Percentiles rank a stretch among this genome's conserved stretches.
These are phyloP conservation scores for Coturnix japonica DNA, from an alignment of 2,113 vertebrate genomes.

Conservation along the genomic window DNA sequence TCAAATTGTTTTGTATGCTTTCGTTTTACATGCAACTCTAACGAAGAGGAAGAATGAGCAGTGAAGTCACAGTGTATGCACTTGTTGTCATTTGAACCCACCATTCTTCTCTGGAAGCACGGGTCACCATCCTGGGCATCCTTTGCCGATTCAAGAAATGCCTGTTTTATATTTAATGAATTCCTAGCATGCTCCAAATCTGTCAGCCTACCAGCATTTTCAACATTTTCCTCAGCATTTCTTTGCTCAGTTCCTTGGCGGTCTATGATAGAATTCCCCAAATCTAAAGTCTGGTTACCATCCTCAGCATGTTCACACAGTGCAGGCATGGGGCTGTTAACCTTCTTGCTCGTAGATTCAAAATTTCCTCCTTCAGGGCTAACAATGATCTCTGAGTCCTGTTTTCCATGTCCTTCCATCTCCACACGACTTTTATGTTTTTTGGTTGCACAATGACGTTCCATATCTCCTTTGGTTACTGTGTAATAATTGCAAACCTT, in stretches of 20 bases:
- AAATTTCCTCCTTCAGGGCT: slow-evolving; percentile 68
- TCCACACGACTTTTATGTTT: slow-evolving; percentile 90
- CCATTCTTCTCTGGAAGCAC: slow-evolving; percentile 59
- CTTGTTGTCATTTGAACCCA: slow-evolving; percentile 68
- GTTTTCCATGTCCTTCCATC: slow-evolving; percentile 75
- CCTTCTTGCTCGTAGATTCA: slow-evolving; percentile 58
- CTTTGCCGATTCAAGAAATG: slow-evolving; percentile 25
- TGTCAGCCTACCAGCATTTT: slow-evolving; percentile 17
- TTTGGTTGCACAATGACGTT: slow-evolving; percentile 95
- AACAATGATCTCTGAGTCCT: slow-evolving; percentile 68
- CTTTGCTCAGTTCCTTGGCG: slow-evolving; percentile 37
- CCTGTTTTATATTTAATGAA: slow-evolving; percentile 14
- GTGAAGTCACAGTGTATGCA: slow-evolving; percentile 87
- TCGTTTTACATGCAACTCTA: slow-evolving; percentile 90
- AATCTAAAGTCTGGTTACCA: slow-evolving; percentile 13
- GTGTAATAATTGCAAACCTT: slow-evolving; percentile 95
- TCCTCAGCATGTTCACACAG: slow-evolving; percentile 32
- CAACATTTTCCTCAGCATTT: slow-evolving; percentile 38
- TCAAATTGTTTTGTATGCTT: slow-evolving; percentile 95
- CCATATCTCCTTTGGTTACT: slow-evolving; percentile 99
- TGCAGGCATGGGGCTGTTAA: not conserved
- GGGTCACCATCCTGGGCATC: slow-evolving; percentile 48
- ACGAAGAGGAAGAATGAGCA: slow-evolving; percentile 87
- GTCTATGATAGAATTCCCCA: slow-evolving; percentile 19
- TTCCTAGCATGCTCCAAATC: slow-evolving; percentile 18